These are phyloP conservation scores for Grallaria varia DNA, from an alignment of 2,113 vertebrate genomes.

Conservation along the genomic window DNA sequence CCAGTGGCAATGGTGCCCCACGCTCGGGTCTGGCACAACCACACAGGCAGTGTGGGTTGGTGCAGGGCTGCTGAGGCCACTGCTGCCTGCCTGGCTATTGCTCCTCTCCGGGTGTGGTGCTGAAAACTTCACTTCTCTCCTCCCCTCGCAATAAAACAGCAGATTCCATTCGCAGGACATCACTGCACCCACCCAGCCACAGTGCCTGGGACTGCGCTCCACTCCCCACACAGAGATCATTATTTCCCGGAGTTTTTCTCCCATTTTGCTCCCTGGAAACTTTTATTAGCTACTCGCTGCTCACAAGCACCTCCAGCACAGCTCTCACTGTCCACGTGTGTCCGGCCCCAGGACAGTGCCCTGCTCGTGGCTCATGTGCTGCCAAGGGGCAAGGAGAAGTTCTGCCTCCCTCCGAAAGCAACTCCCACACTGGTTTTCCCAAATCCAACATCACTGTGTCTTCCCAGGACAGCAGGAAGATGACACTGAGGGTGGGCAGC, in stretches of 20 bases:
- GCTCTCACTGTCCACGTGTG: background rate
- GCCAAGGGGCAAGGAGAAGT: background rate
- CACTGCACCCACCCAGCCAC: background rate
- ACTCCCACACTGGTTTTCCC: background rate
- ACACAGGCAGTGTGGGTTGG: background rate
- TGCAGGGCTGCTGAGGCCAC: background rate
- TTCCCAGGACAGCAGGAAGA: background rate
- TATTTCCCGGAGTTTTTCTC: background rate
- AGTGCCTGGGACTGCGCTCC: background rate
- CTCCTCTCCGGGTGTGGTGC: background rate
- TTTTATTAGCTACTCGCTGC: background rate
- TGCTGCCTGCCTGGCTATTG: background rate
- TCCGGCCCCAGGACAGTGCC: background rate
- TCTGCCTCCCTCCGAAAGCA: background rate
- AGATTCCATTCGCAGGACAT: constrained; percentile 38
- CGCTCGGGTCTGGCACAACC: background rate
- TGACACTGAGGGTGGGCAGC: background rate
- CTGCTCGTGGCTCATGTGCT: accelerated
- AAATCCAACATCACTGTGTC: background rate
- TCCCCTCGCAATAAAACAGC: background rate
- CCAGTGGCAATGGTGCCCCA: background rate
- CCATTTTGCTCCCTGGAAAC: background rate
- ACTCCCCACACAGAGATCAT: background rate
- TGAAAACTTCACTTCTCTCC: background rate
- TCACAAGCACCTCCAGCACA: background rate